A percentile compares a stretch with the other conserved stretches of the same genome.
phyloP scores from a whole-genome alignment of 2,113 vertebrate species.

The Ursus arctos region DNA sequence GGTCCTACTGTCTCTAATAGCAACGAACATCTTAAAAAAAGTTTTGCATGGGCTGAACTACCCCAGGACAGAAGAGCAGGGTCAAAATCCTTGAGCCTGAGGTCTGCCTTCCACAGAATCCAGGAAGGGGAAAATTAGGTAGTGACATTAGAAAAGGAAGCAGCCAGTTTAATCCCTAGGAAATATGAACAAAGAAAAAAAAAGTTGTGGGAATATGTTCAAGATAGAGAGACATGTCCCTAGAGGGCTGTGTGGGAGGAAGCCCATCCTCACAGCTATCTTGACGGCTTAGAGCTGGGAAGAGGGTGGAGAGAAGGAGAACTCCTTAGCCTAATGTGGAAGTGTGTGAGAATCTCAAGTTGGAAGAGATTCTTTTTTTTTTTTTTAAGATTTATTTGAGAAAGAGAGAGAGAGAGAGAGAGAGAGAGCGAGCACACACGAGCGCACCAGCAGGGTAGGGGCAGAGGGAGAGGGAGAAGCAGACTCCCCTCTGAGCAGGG shows the following conservation, averaged over 20 bases:
- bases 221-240: neutral
- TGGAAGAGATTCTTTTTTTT: neutral
- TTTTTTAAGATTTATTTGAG: neutral
- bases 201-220: neutral
- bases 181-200: slow-evolving; percentile 2
- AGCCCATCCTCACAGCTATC: neutral
- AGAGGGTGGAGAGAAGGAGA: neutral
- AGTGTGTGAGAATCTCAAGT: neutral
- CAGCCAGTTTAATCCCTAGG: slow-evolving; percentile 1
- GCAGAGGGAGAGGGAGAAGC: neutral
- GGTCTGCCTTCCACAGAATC: neutral
- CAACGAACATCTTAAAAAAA: slow-evolving; percentile 29
- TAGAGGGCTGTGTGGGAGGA: neutral
- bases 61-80: neutral
- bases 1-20: neutral
- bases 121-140: slow-evolving; percentile 30
- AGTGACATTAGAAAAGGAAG: neutral
- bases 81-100: slow-evolving; percentile 11
- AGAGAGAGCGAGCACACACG: too few relatives aligned
- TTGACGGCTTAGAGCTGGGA: neutral
- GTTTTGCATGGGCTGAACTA: neutral
- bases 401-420: neutral
- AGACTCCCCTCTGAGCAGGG: neutral
- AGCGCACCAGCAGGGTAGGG: accelerated
- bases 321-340: neutral